Evolutionary conservation across 2,113 vertebrate genomes (phyloP), one percentile per base, ranked within the genome.

Genomic region (Cephalophus harveyi): DNA sequence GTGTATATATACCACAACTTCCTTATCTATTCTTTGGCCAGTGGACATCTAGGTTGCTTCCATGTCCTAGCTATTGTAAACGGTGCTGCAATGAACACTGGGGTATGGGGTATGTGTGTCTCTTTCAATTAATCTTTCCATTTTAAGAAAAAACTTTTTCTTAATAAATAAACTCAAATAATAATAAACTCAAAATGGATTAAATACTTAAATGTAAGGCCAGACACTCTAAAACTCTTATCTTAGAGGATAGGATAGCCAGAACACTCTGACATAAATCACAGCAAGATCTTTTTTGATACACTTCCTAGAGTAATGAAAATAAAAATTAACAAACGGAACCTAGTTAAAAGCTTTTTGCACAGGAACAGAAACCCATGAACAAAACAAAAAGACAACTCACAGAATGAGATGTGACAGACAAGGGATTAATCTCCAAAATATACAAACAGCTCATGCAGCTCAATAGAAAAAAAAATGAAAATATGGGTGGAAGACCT

Each of bases 131-230:
- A n/a, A 40, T 40, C 25, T 92, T 81, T 30, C 59, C n/a, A 57
- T 81, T 96, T 93, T 92, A 92, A 92, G 46, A 92, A 94, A 55
- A 59, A 86, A 52, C 36, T n/a, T n/a, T n/a, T 89, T 97, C 62
- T 74, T 74, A 71, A 71, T 71, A 67, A 71, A 71, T 71, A 74
- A 74, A 40, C 36, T 74, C 67, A 71, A 71, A 71, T 40, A 74
- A 40, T 40, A 74, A 40, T 74, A 23, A 74, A 74, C 67, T 40
- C 19, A 23, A 74, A 40, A 40, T 40, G n/a, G n/a, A 40, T 36
- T 71, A 71, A 71, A 71, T 9, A 71, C 67, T 19, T 40, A 71
- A 74, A 40, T 40, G 19, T 71, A 74, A 74, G 36, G 67, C 21
- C 67, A 40, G 64, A 67, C 33, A 36, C 64, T 36, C 17, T 64